A percentile compares a stretch with the other conserved stretches of the same genome.
phyloP scores from a whole-genome alignment of 2,888 invertebrate genomes.

The Drosophila anomelani region DNA sequence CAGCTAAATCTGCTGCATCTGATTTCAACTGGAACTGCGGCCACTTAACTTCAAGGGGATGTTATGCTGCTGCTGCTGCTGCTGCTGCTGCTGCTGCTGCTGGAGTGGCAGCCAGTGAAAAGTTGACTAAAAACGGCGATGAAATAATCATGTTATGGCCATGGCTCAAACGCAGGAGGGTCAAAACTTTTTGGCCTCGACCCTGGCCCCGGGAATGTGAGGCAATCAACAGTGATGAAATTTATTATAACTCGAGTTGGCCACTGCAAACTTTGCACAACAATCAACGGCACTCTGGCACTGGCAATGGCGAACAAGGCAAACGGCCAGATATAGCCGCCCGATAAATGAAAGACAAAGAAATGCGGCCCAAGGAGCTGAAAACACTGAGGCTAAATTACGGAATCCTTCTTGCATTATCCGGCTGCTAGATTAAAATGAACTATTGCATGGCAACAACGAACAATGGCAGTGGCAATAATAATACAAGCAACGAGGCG shows the following conservation, averaged over 20 bases:
- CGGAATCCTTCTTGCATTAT: constrained; percentile 79
- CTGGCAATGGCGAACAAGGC: constrained; percentile 9
- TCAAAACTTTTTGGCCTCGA: constrained; percentile 50
- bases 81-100: not conserved
- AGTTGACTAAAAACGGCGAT: constrained; percentile 40
- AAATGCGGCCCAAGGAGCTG: constrained; percentile 33
- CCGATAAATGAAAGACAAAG: constrained; percentile 59
- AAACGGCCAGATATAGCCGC: constrained; percentile 43
- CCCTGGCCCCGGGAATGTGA: constrained; percentile 41
- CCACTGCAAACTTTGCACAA: constrained; percentile 58
- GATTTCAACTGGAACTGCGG: constrained; percentile 27
- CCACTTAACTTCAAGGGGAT: constrained; percentile 29
- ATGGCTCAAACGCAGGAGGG: constrained; percentile 21
- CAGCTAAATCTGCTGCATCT: constrained; percentile 35
- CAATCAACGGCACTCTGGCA: constrained; percentile 39
- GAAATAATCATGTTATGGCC: constrained; percentile 44
- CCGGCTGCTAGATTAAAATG: constrained; percentile 79
- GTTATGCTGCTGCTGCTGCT: not conserved
- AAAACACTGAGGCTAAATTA: constrained; percentile 65
- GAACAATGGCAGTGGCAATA: constrained; percentile 67
- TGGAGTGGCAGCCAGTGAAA: constrained; percentile 22
- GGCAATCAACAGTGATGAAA: constrained; percentile 71
- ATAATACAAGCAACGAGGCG: constrained; percentile 73
- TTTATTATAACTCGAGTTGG: constrained; percentile 69
- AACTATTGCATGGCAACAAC: constrained; percentile 74